phyloP scores from a whole-genome alignment of 2,113 vertebrate genomes.

The Dipodomys spectabilis region DNA sequence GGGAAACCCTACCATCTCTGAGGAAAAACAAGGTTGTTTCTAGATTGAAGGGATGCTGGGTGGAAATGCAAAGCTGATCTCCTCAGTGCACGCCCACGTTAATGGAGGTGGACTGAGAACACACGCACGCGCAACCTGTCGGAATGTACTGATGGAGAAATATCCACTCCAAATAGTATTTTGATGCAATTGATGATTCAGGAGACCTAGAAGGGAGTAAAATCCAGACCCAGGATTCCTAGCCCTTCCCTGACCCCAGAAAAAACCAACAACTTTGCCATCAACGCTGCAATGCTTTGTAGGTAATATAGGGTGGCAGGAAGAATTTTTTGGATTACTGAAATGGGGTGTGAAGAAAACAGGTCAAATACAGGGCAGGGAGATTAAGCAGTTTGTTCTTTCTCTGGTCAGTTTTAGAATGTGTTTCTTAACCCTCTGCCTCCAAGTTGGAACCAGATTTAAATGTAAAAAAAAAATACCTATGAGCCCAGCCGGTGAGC shows the following conservation, averaged over 20 bases:
- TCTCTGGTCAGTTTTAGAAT: slow-evolving; percentile 22
- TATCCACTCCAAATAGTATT: background rate
- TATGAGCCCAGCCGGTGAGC: slow-evolving; percentile 59
- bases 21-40: background rate
- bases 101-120: background rate
- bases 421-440: slow-evolving; percentile 32
- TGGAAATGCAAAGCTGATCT: background rate
- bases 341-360: slow-evolving; percentile 45
- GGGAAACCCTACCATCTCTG: background rate
- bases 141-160: background rate
- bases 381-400: background rate
- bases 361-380: background rate
- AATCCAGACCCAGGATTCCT: slow-evolving; percentile 11
- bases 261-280: slow-evolving; percentile 19
- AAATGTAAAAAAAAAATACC: slow-evolving; percentile 55
- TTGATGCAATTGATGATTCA: slow-evolving; percentile 11
- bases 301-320: slow-evolving; percentile 33
- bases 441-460: slow-evolving; percentile 44
- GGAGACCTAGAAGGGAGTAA: slow-evolving; percentile 52
- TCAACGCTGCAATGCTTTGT: background rate
- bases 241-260: slow-evolving; percentile 31
- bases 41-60: background rate
- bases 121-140: background rate
- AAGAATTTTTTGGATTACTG: slow-evolving; percentile 46
- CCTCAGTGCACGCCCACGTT: background rate